These are phyloP conservation scores for Drosophila eugracilis DNA, from an alignment of 1,140 invertebrate species.

Conservation along the genomic window DNA sequence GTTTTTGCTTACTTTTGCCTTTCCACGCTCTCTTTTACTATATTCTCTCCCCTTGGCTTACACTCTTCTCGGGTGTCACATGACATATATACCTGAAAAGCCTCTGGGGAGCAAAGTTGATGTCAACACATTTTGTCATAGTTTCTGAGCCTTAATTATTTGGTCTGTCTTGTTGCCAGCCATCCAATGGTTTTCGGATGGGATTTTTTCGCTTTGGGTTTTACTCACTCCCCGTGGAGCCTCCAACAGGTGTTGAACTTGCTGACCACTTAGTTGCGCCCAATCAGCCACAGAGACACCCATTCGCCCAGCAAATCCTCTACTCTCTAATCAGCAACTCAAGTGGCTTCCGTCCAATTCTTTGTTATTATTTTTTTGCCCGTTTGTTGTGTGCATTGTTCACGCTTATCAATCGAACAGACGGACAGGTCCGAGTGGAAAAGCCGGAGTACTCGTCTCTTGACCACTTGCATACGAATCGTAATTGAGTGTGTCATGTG, in stretches of 20 bases:
- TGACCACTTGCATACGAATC: slow-evolving; percentile 24
- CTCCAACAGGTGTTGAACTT: slow-evolving; percentile 32
- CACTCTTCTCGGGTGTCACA: slow-evolving; percentile 42
- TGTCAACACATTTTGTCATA: slow-evolving; percentile 26
- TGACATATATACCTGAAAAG: slow-evolving; percentile 5
- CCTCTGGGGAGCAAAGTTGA: slow-evolving; percentile 23
- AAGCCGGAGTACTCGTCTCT: slow-evolving; percentile 2
- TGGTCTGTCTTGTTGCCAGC: slow-evolving; percentile 25
- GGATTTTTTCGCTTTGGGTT: not conserved
- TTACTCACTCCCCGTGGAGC: not conserved
- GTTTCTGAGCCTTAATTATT: slow-evolving; percentile 35
- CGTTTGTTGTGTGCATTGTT: slow-evolving; percentile 36
- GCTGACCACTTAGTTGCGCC: slow-evolving; percentile 29
- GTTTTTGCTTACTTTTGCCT: slow-evolving; percentile 35
- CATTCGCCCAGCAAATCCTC: not conserved
- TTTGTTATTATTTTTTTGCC: slow-evolving; percentile 29
- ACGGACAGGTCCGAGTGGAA: slow-evolving; percentile 7
- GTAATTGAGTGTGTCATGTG: slow-evolving; percentile 29
- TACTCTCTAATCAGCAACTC: slow-evolving; percentile 43
- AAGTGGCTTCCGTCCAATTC: slow-evolving; percentile 29
- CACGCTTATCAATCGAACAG: slow-evolving; percentile 61
- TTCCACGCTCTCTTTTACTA: slow-evolving; percentile 25
- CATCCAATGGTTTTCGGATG: slow-evolving; percentile 8
- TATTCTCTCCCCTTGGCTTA: slow-evolving; percentile 4
- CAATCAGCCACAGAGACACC: no score